These are phyloP conservation scores for Sandelia bainsii DNA, from an alignment of 2,797 vertebrate genomes.

Conservation along the genomic window DNA sequence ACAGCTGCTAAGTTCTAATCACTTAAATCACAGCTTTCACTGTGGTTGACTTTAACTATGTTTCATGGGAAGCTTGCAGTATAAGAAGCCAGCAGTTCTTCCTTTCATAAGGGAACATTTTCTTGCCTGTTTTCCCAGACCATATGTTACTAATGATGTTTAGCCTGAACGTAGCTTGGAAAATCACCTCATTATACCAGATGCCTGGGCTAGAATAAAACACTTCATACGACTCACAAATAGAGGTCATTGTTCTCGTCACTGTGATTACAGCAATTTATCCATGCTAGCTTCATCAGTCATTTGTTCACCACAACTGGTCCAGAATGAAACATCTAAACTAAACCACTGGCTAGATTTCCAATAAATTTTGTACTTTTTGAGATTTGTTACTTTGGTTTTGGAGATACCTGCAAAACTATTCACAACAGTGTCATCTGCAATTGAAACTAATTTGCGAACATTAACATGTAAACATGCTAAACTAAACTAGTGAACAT, in stretches of 20 bases:
- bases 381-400: no score
- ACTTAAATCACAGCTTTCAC: slow-evolving; percentile 10
- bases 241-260: slow-evolving; percentile 7
- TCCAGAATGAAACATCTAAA: no score
- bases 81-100: neutral
- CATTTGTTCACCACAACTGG: no score
- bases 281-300: no score
- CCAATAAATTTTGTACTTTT: no score
- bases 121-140: slow-evolving; percentile 27
- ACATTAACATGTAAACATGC: no score
- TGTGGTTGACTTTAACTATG: slow-evolving; percentile 10
- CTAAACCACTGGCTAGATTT: no score
- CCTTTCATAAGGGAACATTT: slow-evolving; percentile 7
- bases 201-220: slow-evolving; percentile 16
- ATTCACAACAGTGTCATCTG: no score
- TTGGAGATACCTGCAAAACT: no score
- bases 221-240: slow-evolving; percentile 13
- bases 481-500: no score
- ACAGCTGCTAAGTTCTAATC: slow-evolving; percentile 21
- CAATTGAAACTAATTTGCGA: no score
- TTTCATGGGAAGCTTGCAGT: slow-evolving; percentile 8
- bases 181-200: slow-evolving; percentile 36
- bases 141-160: slow-evolving; percentile 38
- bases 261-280: neutral
- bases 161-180: slow-evolving; percentile 24